These are phyloP conservation scores for Cairina moschata DNA, from an alignment of 2,113 vertebrate genomes.

Conservation along the genomic window DNA sequence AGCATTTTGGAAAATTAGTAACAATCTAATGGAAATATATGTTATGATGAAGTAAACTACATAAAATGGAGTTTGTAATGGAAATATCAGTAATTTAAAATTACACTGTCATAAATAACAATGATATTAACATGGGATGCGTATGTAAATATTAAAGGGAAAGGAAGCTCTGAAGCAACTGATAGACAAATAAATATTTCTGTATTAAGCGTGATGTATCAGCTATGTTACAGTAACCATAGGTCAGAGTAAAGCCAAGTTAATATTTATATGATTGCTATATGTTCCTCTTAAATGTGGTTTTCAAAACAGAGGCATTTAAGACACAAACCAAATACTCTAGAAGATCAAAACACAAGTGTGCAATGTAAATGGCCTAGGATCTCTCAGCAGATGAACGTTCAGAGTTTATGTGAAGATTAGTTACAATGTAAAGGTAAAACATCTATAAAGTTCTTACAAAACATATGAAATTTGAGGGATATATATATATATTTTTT, in stretches of 20 bases:
- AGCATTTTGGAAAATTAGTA: background rate
- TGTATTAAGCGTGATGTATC: background rate
- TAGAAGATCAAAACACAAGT: background rate
- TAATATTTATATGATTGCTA: background rate
- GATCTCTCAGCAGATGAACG: background rate
- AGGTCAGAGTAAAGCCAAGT: background rate
- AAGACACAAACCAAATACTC: background rate
- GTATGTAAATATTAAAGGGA: background rate
- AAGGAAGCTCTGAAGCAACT: conserved; percentile 22
- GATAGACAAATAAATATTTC: background rate
- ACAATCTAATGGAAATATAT: conserved; percentile 3
- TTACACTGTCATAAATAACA: background rate
- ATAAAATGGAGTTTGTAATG: background rate
- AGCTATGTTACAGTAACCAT: background rate
- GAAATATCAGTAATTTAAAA: background rate
- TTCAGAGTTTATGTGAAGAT: background rate
- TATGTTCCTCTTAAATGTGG: background rate
- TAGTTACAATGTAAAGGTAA: background rate
- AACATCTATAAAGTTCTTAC: background rate
- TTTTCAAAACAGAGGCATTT: background rate
- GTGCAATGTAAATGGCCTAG: background rate
- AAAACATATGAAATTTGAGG: background rate
- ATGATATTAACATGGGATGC: background rate
- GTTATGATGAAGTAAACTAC: conserved; percentile 1
- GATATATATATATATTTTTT: too few species aligned